Evolutionary conservation across 2,888 invertebrate genomes (phyloP), one percentile per base, ranked within the genome.

Genomic region (Brenthis hecate): DNA sequence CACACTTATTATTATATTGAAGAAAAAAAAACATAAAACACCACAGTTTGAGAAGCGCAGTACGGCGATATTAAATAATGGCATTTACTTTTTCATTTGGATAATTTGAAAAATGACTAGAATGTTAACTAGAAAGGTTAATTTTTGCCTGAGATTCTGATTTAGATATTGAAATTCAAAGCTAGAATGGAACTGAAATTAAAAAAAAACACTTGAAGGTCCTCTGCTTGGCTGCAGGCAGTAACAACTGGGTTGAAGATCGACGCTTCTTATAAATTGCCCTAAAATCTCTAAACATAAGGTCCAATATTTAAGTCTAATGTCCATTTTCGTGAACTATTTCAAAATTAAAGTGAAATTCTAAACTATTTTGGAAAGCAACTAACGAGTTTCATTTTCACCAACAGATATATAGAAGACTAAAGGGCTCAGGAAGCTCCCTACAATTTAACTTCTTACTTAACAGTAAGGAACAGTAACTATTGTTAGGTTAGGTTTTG

Each of bases 31-130:
- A 43, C 11, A 16, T 16, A 36, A 68, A 65, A 71, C 71, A 82
- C 81, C 82, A 83, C 85, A 84, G 84, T 80, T 83, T 83, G 81
- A 78, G 73, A 77, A 71, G 67, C 60, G 56, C 56, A 71, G 68
- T 68, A 72, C 32, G 56, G 66, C 55, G 64, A 69, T 55, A 56
- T 48, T n/a, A n/a, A 66, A 69, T 64, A 72, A 65, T 65, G 68
- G 68, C 66, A 65, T 58, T 48, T 43, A 63, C 51, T 69, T 55
- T 43, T 43, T 8, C 36, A 16, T 54, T 64, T 61, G 55, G 53
- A 6, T 48, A 66, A 65, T 61, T 56, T 56, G 51, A 64, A 73
- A 61, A 62, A 69, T 73, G 73, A 74, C 73, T 74, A 73, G 73
- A 68, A 64, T 48, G 51, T 55, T 65, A 48, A 43, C 28, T 65